phyloP scores from a whole-genome alignment of 2,113 vertebrate species.

The Myiopsitta monachus region DNA sequence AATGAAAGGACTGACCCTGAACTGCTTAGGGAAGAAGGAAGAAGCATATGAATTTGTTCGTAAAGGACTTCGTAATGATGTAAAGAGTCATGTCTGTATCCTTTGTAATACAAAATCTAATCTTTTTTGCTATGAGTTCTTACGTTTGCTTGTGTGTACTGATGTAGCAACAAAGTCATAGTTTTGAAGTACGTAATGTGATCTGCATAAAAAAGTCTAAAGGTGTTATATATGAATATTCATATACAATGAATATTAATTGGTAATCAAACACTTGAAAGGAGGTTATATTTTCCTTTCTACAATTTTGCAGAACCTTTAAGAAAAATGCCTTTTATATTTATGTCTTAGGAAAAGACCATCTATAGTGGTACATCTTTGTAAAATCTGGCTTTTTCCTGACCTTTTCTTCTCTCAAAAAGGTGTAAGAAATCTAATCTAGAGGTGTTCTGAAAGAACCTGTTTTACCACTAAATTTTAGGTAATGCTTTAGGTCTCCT shows the following conservation, averaged over 20 bases:
- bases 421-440: not conserved
- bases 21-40: constrained; percentile 82
- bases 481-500: not conserved
- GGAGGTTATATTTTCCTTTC: not conserved
- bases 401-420: not conserved
- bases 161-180: not conserved
- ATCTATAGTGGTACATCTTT: not conserved
- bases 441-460: not conserved
- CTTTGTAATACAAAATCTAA: constrained; percentile 47
- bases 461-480: not conserved
- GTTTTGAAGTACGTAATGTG: not conserved
- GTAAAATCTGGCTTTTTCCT: not conserved
- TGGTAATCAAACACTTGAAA: not conserved
- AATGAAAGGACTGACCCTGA: constrained; percentile 82
- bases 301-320: not conserved
- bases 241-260: not conserved
- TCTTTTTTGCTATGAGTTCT: not conserved
- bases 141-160: not conserved
- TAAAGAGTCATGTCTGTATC: constrained; percentile 85
- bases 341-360: not conserved
- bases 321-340: not conserved
- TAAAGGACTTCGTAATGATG: constrained; percentile 80
- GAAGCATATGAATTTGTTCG: constrained; percentile 80
- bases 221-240: not conserved
- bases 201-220: not conserved